Evolutionary conservation across 2,113 vertebrate genomes (phyloP).

Genomic region (Dendrocopos noguchii): DNA sequence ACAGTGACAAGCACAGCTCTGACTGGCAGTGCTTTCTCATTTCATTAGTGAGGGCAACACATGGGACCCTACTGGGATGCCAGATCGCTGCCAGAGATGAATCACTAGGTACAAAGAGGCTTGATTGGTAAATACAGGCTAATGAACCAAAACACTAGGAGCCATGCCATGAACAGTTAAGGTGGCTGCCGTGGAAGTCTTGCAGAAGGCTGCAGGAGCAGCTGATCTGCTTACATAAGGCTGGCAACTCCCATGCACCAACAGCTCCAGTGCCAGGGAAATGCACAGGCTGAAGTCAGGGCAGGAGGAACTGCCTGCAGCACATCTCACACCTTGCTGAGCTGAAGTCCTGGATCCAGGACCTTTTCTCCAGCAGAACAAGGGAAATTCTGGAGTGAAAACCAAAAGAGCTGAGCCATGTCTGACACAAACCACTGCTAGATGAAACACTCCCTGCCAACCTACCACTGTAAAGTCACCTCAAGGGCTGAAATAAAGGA

Average conservation of each 20-base stretch:
- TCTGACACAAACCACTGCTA: not conserved
- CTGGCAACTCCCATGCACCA: not conserved
- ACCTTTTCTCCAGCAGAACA: not conserved
- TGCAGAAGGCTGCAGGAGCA: not conserved
- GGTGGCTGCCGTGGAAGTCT: not conserved
- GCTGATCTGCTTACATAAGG: not conserved
- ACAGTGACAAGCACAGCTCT: not conserved
- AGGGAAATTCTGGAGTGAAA: not conserved
- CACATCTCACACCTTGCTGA: not conserved
- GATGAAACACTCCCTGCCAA: not conserved
- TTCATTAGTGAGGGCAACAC: not conserved
- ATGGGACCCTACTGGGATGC: not conserved
- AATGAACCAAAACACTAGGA: conserved; percentile 21
- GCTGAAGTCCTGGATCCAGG: not conserved
- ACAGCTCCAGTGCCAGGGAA: not conserved
- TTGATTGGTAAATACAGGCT: conserved; percentile 26
- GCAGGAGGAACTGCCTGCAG: not conserved
- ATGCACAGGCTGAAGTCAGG: not conserved
- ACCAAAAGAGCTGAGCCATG: not conserved
- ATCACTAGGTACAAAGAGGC: not conserved
- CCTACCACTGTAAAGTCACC: not conserved
- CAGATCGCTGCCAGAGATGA: not conserved
- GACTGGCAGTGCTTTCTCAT: not conserved
- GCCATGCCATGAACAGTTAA: not conserved
- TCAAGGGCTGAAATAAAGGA: not conserved